These are phyloP conservation scores for Penaeus chinensis DNA, from an alignment of 1,140 invertebrate species.

Conservation along the genomic window DNA sequence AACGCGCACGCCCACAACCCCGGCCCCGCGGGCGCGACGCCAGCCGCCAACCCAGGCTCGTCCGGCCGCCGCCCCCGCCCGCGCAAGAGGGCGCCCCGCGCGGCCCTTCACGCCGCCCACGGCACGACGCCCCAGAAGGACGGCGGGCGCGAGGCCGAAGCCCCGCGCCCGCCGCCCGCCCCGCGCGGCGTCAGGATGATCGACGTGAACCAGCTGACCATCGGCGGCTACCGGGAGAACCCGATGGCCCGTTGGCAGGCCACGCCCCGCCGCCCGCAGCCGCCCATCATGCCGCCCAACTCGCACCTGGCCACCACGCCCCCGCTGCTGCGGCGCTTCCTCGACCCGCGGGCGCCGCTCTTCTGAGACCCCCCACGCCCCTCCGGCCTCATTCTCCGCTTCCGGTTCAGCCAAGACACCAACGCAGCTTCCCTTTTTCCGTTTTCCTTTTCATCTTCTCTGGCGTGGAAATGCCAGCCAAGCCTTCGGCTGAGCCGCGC, in stretches of 20 bases:
- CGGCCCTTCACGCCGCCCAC: slow-evolving; percentile 32
- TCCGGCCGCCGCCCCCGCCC: neutral
- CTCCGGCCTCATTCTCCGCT: too few species aligned
- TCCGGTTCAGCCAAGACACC: too few species aligned
- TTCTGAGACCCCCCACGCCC: neutral
- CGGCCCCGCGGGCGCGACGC: neutral
- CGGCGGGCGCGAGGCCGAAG: too few species aligned
- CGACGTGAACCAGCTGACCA: slow-evolving; percentile 50
- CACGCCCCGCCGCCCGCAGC: slow-evolving; percentile 6
- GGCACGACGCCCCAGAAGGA: neutral
- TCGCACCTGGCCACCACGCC: slow-evolving; percentile 20
- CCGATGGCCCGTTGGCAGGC: slow-evolving; percentile 42
- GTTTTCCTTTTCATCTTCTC: too few species aligned
- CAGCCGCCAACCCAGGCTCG: neutral
- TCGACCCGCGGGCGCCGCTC: slow-evolving; percentile 51
- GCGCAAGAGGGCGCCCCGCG: slow-evolving; percentile 35
- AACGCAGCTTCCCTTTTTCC: too few species aligned
- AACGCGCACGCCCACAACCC: neutral
- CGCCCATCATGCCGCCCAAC: slow-evolving; percentile 27
- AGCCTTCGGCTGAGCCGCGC: too few species aligned
- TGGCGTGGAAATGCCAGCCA: too few species aligned
- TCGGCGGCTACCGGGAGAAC: slow-evolving; percentile 42
- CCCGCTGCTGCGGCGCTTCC: slow-evolving; percentile 42
- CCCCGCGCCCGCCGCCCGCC: too few species aligned
- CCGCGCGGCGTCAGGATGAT: slow-evolving; percentile 27